A percentile compares a stretch with the other conserved stretches of the same genome.
Conservation (phyloP, 2,797 vertebrate species). For the Glyptemys insculpta region DNA sequence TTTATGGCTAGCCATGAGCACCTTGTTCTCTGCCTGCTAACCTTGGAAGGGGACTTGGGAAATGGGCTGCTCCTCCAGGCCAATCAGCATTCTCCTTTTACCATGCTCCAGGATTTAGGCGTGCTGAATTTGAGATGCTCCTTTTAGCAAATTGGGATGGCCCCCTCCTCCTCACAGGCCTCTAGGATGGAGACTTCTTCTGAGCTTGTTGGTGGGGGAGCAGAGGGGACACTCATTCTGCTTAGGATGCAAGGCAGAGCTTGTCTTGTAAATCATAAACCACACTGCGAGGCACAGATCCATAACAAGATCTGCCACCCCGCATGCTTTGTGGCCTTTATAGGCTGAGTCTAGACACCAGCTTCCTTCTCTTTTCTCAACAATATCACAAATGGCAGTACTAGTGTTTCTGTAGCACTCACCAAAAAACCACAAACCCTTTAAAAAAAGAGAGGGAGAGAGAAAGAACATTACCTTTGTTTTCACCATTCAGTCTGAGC, state of each 20-base stretch:
- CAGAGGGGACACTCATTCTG: not conserved
- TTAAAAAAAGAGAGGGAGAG: not conserved
- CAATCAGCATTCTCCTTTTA: not conserved
- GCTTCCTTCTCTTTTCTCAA: slow-evolving; percentile 7
- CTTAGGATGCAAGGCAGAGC: not conserved
- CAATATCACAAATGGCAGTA: not conserved
- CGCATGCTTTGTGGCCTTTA: rapidly evolving
- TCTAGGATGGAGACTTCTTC: not conserved
- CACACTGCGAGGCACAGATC: not conserved
- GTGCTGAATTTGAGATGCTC: not conserved
- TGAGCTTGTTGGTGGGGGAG: not conserved
- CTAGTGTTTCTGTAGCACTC: not conserved
- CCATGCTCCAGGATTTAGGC: not conserved
- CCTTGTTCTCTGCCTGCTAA: not conserved
- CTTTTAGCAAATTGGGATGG: not conserved
- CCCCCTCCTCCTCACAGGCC: not conserved
- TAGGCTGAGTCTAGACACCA: not conserved
- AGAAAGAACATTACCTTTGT: not conserved
- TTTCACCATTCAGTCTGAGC: not conserved
- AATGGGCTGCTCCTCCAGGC: not conserved
- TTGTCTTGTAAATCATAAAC: not conserved
- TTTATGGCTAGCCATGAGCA: not conserved
- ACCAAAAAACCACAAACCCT: not conserved
- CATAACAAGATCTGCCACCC: not conserved
- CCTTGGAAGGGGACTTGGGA: not conserved